Evolutionary conservation across 2,113 vertebrate genomes (phyloP).

Genomic region (Vulpes ferrilata): DNA sequence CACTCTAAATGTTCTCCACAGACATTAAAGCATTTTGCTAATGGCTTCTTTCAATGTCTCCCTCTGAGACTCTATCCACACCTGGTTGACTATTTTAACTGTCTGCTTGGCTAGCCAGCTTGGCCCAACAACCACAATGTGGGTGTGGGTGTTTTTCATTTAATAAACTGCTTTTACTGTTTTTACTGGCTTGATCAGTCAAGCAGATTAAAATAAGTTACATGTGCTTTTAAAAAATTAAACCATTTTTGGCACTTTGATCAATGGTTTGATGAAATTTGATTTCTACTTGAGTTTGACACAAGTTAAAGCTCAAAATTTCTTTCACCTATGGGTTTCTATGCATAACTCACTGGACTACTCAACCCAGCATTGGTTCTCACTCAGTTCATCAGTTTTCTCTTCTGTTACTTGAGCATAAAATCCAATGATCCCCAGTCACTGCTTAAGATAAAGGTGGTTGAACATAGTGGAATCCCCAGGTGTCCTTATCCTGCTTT

Average conservation of each 20-base stretch:
- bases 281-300: constrained; percentile 29
- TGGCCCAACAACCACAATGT: constrained; percentile 22
- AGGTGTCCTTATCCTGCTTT: background rate
- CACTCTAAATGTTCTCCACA: background rate
- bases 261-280: constrained; percentile 64
- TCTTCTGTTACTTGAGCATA: background rate
- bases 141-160: constrained; percentile 57
- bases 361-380: background rate
- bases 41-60: background rate
- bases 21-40: constrained; percentile 40
- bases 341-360: background rate
- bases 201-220: constrained; percentile 75
- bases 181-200: constrained; percentile 77
- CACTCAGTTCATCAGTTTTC: background rate
- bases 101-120: constrained; percentile 34
- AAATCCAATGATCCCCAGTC: background rate
- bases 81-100: constrained; percentile 71
- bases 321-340: background rate
- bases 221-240: constrained; percentile 62
- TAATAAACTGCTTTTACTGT: constrained; percentile 70
- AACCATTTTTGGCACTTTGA: constrained; percentile 63
- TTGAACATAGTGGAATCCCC: background rate
- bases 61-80: constrained; percentile 46
- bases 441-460: background rate
- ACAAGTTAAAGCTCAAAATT: constrained; percentile 19